Percentiles rank a stretch among this genome's conserved stretches.
phyloP scores from a whole-genome alignment of 2,113 vertebrate genomes.

The Hippocampus barbouri region DNA sequence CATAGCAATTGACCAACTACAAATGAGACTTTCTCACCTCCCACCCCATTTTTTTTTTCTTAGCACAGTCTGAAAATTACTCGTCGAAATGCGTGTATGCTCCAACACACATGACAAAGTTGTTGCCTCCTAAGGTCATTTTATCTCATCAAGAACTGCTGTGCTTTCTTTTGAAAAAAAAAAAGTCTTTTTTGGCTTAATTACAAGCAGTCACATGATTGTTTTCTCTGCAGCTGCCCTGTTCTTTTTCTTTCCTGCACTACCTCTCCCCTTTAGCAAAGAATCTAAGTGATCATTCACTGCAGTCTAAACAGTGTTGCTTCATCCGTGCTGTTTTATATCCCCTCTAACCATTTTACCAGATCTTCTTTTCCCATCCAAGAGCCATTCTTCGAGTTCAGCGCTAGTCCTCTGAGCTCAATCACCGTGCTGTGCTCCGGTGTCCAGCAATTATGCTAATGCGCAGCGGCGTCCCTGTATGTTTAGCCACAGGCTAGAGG shows the following conservation, averaged over 20 bases:
- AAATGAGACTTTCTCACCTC: no score
- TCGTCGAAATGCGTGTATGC: background rate
- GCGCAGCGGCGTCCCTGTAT: slow-evolving; percentile 40
- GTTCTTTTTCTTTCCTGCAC: slow-evolving; percentile 21
- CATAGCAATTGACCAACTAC: no score
- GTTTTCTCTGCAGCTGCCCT: slow-evolving; percentile 20
- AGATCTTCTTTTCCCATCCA: slow-evolving; percentile 26
- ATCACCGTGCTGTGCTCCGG: slow-evolving; percentile 47
- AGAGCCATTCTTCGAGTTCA: slow-evolving; percentile 45
- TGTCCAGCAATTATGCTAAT: slow-evolving; percentile 73
- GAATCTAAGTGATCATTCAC: slow-evolving; percentile 11
- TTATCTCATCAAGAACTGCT: slow-evolving; percentile 1
- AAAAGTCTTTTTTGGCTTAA: slow-evolving; percentile 32
- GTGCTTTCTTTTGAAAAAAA: background rate
- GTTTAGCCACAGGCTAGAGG: slow-evolving; percentile 51
- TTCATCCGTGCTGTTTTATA: slow-evolving; percentile 8
- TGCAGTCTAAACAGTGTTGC: slow-evolving; percentile 9
- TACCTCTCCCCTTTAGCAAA: slow-evolving; percentile 11
- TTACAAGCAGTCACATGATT: slow-evolving; percentile 21
- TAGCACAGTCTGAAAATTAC: background rate
- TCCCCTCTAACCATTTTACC: slow-evolving; percentile 23
- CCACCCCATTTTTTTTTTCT: no score
- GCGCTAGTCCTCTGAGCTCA: slow-evolving; percentile 50
- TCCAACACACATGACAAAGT: background rate
- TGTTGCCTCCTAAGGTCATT: background rate